Evolutionary conservation across 2,888 invertebrate species (phyloP).

Genomic region (Diloba caeruleocephala): DNA sequence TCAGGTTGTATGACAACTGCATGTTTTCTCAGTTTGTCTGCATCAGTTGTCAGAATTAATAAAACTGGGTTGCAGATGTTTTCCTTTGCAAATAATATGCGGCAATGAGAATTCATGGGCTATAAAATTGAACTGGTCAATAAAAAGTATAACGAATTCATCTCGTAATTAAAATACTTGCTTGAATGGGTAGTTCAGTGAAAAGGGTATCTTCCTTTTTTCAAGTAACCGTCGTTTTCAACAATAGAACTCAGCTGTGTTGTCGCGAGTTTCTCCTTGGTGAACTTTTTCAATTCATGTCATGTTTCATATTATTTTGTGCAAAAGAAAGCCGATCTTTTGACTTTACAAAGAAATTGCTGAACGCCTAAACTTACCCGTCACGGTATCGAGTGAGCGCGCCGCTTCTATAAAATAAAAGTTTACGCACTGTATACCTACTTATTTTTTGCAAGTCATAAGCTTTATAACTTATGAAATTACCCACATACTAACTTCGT

Average conservation of each 20-base stretch:
- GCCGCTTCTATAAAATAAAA: constrained; percentile 70
- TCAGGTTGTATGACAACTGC: too few relatives aligned
- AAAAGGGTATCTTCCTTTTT: constrained; percentile 46
- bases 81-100: not conserved
- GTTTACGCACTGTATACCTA: constrained; percentile 57
- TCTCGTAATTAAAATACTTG: constrained; percentile 29
- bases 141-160: constrained; percentile 14
- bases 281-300: constrained; percentile 80
- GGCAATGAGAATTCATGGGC: not conserved
- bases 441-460: constrained; percentile 59
- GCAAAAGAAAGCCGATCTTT: constrained; percentile 74
- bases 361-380: constrained; percentile 67
- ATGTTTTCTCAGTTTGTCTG: too few relatives aligned
- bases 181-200: constrained; percentile 29
- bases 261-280: constrained; percentile 64
- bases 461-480: constrained; percentile 55
- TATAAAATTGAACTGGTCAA: not conserved
- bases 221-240: constrained; percentile 56
- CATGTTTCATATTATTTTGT: constrained; percentile 78
- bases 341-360: constrained; percentile 71
- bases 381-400: constrained; percentile 62
- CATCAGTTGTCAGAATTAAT: too few relatives aligned
- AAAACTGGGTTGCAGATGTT: too few relatives aligned
- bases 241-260: constrained; percentile 64
- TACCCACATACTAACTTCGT: constrained; percentile 46